phyloP scores from a whole-genome alignment of 2,888 invertebrate genomes.

The Seira musarum region DNA sequence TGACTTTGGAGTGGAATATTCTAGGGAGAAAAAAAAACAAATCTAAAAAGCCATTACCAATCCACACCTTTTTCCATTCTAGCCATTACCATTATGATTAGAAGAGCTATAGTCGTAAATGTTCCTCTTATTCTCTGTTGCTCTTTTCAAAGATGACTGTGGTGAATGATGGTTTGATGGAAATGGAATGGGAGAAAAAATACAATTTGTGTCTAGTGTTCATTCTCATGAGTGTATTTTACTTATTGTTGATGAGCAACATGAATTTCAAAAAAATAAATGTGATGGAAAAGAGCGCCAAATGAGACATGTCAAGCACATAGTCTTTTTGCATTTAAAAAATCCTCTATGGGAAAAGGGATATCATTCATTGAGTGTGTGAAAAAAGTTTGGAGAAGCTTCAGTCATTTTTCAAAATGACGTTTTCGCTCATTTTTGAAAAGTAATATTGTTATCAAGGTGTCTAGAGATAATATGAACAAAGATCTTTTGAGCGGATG shows the following conservation, averaged over 20 bases:
- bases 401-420: conserved; percentile 69
- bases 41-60: conserved; percentile 46
- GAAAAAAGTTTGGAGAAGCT: conserved; percentile 6
- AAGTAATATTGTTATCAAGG: conserved; percentile 69
- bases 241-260: background rate
- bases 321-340: conserved; percentile 31
- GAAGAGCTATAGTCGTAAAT: background rate
- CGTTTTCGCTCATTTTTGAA: conserved; percentile 64
- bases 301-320: conserved; percentile 38
- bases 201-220: background rate
- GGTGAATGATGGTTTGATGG: conserved; percentile 53
- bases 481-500: conserved; percentile 45
- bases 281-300: conserved; percentile 20
- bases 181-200: background rate
- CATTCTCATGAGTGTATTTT: background rate
- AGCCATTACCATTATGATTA: conserved; percentile 31
- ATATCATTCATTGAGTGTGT: no score
- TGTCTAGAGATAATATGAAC: conserved; percentile 64
- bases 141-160: conserved; percentile 35
- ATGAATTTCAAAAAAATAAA: background rate
- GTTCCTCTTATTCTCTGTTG: conserved; percentile 28
- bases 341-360: no score
- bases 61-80: conserved; percentile 55
- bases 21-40: no score
- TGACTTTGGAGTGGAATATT: no score